Evolutionary conservation across 2,113 vertebrate genomes (phyloP).

Genomic region (Anseranas semipalmata): DNA sequence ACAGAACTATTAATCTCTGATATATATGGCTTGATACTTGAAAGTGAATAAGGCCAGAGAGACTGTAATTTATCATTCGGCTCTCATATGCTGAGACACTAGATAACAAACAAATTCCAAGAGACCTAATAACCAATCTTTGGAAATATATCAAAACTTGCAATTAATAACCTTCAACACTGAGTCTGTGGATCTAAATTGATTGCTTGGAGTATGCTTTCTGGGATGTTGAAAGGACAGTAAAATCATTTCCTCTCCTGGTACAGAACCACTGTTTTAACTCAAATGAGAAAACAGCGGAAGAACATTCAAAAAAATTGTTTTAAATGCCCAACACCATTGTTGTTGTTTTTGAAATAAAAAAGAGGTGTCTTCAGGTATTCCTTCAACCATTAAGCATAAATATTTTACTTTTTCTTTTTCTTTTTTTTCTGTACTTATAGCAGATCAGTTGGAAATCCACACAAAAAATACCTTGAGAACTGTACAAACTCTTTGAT

Average conservation of each 20-base stretch:
- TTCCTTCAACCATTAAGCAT: not conserved
- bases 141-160: not conserved
- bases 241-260: not conserved
- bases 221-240: not conserved
- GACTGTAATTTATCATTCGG: not conserved
- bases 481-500: not conserved
- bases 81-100: not conserved
- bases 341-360: not conserved
- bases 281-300: not conserved
- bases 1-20: not conserved
- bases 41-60: not conserved
- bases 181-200: not conserved
- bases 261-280: not conserved
- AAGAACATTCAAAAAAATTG: not conserved
- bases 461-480: not conserved
- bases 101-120: not conserved
- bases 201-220: no score
- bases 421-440: not conserved
- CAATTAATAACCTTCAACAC: not conserved
- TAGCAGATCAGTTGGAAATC: not conserved
- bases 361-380: not conserved
- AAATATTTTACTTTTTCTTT: no score
- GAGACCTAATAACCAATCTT: not conserved
- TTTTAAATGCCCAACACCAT: not conserved
- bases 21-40: not conserved